Percentiles rank a stretch among this genome's conserved stretches.
phyloP scores from a whole-genome alignment of 2,113 vertebrate species.

The Notiomystis cincta region DNA sequence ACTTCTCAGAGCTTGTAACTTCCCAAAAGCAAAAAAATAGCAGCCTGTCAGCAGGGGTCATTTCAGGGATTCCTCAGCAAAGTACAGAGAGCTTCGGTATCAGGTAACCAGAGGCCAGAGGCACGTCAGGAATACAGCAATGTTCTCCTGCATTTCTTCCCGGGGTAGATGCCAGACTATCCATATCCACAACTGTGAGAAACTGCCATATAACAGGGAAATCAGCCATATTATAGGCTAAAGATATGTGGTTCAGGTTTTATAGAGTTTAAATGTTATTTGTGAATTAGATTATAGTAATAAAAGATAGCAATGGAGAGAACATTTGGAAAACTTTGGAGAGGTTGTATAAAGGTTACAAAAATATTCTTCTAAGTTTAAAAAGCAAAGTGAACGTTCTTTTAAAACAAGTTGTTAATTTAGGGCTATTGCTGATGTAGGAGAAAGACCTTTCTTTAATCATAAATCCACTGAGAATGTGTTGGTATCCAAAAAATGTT shows the following conservation, averaged over 20 bases:
- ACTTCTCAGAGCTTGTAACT: background rate
- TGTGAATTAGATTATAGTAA: constrained; percentile 57
- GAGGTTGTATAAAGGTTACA: constrained; percentile 48
- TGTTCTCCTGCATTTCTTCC: background rate
- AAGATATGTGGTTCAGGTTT: constrained; percentile 33
- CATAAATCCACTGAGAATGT: constrained; percentile 35
- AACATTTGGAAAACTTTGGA: constrained; percentile 18
- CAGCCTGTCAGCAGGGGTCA: background rate
- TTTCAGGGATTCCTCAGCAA: background rate
- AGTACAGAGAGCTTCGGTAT: background rate
- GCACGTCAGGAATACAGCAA: background rate
- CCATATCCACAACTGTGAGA: background rate
- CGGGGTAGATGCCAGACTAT: background rate
- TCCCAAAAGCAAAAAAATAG: background rate
- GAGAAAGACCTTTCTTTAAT: constrained; percentile 8
- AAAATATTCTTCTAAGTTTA: constrained; percentile 43
- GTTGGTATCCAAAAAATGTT: constrained; percentile 35
- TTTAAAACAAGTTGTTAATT: constrained; percentile 50
- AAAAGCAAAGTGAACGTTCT: constrained; percentile 30
- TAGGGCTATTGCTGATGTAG: constrained; percentile 13
- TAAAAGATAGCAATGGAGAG: constrained; percentile 40
- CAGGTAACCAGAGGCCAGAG: background rate
- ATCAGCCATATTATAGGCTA: background rate
- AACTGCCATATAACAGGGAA: background rate
- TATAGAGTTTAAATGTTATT: constrained; percentile 36